Evolutionary conservation across 2,888 invertebrate genomes (phyloP).

Genomic region (Mesoligia furuncula): DNA sequence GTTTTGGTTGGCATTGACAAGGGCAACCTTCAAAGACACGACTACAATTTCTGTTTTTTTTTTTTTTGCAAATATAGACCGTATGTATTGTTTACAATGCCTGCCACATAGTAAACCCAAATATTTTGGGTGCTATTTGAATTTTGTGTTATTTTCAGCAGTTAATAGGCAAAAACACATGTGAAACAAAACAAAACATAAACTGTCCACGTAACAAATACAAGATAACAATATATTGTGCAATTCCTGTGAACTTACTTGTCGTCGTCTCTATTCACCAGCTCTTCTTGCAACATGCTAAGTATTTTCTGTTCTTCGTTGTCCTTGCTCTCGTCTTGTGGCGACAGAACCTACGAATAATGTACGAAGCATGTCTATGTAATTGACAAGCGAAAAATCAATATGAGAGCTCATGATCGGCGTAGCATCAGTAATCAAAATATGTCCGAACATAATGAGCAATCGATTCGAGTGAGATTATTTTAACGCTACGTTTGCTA

Average conservation of each 20-base stretch:
- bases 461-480: slow-evolving; percentile 69
- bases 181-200: slow-evolving; percentile 22
- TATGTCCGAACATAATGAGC: slow-evolving; percentile 56
- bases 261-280: slow-evolving; percentile 95
- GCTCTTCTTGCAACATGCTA: slow-evolving; percentile 94
- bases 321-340: slow-evolving; percentile 88
- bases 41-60: not conserved
- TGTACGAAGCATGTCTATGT: slow-evolving; percentile 85
- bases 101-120: not conserved
- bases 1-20: slow-evolving; percentile 17
- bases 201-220: slow-evolving; percentile 33
- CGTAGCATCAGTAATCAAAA: slow-evolving; percentile 58
- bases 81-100: not conserved
- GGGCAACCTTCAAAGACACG: slow-evolving; percentile 1
- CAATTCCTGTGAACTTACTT: slow-evolving; percentile 90
- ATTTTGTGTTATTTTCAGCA: not conserved
- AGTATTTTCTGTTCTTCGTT: slow-evolving; percentile 94
- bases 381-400: slow-evolving; percentile 81
- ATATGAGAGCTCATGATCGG: slow-evolving; percentile 71
- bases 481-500: slow-evolving; percentile 69
- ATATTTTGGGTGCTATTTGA: not conserved
- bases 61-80: not conserved
- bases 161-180: not conserved
- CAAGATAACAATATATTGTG: slow-evolving; percentile 52
- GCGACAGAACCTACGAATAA: slow-evolving; percentile 88